phyloP scores from a whole-genome alignment of 2,797 vertebrate genomes.

The Cuculus canorus region DNA sequence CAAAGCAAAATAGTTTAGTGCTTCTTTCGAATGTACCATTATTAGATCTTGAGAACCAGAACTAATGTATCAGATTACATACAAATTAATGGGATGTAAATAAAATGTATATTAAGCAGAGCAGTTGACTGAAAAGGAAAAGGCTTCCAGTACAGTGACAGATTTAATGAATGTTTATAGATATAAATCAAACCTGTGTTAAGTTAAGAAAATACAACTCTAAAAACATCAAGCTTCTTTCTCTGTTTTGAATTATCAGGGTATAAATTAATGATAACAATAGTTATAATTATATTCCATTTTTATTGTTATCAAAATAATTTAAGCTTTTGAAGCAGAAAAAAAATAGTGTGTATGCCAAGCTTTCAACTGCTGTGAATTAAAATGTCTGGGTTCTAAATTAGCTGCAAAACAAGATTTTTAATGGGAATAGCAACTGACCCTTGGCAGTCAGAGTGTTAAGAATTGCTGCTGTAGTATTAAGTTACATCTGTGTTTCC shows the following conservation, averaged over 20 bases:
- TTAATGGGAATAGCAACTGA: conserved; percentile 70
- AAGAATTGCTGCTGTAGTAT: conserved; percentile 50
- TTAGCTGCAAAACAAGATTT: conserved; percentile 61
- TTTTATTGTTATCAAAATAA: background rate
- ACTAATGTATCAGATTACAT: background rate
- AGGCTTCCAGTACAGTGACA: background rate
- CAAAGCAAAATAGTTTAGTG: background rate
- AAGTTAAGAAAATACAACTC: background rate
- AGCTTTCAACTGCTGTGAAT: conserved; percentile 52
- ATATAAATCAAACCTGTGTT: background rate
- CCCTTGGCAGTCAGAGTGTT: conserved; percentile 60
- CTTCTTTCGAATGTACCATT: background rate
- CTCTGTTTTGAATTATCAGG: background rate
- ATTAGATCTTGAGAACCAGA: background rate
- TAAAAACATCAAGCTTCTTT: background rate
- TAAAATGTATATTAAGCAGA: background rate
- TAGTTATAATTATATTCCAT: background rate
- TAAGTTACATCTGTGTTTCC: conserved; percentile 66
- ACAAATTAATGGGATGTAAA: background rate
- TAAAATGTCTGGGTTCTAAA: conserved; percentile 69
- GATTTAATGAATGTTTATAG: background rate
- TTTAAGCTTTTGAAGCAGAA: background rate
- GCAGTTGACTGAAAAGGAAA: background rate
- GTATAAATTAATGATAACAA: background rate
- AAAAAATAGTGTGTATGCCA: conserved; percentile 37